Evolutionary conservation across 2,113 vertebrate genomes (phyloP).

Genomic region (Cromileptes altivelis): DNA sequence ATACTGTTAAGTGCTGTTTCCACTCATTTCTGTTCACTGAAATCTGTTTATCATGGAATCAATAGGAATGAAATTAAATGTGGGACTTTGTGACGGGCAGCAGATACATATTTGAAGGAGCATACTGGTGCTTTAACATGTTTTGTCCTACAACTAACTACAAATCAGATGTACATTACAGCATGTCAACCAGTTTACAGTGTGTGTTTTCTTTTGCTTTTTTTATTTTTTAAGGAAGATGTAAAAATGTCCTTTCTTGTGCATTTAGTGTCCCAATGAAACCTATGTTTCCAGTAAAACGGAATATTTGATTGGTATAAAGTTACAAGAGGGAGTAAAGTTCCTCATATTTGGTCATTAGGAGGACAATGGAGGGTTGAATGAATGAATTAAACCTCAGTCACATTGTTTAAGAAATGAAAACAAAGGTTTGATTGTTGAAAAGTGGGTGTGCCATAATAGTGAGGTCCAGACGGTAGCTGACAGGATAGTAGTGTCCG

Average conservation of each 20-base stretch:
- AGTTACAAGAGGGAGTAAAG: no score
- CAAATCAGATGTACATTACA: background rate
- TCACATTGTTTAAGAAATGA: no score
- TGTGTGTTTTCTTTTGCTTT: no score
- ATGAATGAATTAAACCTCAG: no score
- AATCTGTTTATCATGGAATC: constrained; percentile 37
- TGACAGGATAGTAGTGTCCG: no score
- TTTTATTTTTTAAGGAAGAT: background rate
- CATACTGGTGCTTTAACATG: background rate
- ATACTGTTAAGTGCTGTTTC: constrained; percentile 48
- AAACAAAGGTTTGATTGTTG: no score
- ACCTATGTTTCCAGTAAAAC: no score
- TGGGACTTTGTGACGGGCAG: background rate
- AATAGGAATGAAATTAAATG: constrained; percentile 7
- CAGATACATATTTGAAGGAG: background rate
- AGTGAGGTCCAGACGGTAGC: no score
- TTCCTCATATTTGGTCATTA: no score
- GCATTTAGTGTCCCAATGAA: background rate
- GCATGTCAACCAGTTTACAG: background rate
- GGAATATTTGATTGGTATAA: no score
- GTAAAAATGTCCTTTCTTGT: background rate
- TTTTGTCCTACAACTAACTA: background rate
- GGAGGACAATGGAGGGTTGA: no score
- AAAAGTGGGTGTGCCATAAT: no score
- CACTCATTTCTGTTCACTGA: constrained; percentile 32